Evolutionary conservation across 1,140 invertebrate species (phyloP), one percentile per base, ranked within the genome.

Genomic region (Drosophila sechellia): DNA sequence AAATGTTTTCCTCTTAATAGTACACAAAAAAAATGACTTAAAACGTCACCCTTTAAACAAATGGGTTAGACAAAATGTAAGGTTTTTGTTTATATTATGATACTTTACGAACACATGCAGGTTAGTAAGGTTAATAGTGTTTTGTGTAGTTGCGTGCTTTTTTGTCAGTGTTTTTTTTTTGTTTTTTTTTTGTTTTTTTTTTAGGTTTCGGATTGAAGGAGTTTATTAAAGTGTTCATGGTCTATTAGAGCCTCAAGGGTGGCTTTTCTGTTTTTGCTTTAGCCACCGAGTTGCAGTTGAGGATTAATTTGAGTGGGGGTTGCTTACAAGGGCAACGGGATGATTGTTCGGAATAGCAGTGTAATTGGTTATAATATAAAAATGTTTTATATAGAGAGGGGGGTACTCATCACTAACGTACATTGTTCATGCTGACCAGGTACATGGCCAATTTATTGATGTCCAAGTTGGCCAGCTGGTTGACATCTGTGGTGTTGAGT

Each of bases 361-460:
- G 42, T 27, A 17, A 50, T 45, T 34, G 25, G 25, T 50, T 35
- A 53, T 53, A 43, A 50, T 34, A 70, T 37, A 48, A 42, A 79
- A 45, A 46, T 20, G 39, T 53, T 42, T 54, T 22, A 60, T 72
- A 68, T 39, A 59, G 46, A 61, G 56, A 59, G 60, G 31, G 31
- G 46, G 54, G 75, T 79, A 83, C 64, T 84, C 66, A 84, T 84
- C 80, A 76, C 46, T 71, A 69, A 80, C 83, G 79, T 91, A 91
- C 90, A 91, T 91, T 92, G 74, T 90, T 92, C 81, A 93, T 94
- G 94, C 95, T 94, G 90, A 96, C 95, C 94, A 95, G 93, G 92
- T 95, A 95, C 93, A 95, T 95, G 76, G 95, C 95, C 71, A 96
- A 93, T 89, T 96, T 95, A 81, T 96, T 95, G 71, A 95, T 93